phyloP scores from a whole-genome alignment of 1,140 invertebrate genomes.

The Drosophila carrolli region DNA sequence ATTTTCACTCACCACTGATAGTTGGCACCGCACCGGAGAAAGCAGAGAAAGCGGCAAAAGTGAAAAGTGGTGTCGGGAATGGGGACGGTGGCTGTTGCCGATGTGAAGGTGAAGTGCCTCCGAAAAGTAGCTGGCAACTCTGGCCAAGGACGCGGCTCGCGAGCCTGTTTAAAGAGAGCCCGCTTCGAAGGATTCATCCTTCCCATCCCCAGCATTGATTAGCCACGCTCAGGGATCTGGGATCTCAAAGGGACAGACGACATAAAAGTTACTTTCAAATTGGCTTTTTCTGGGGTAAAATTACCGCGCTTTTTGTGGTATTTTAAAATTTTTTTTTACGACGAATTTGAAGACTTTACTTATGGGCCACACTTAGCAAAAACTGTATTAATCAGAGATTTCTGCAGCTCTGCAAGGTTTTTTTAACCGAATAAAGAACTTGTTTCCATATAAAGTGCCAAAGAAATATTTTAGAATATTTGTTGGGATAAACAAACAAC shows the following conservation, averaged over 20 bases:
- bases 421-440: too few species aligned
- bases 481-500: too few species aligned
- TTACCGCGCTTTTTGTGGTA: conserved; percentile 4
- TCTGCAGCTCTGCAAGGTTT: too few species aligned
- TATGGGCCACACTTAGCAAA: too few species aligned
- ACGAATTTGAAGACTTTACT: not conserved
- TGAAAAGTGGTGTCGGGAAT: conserved; percentile 9
- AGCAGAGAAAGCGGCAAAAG: conserved; percentile 23
- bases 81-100: not conserved
- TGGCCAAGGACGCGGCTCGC: conserved; percentile 27
- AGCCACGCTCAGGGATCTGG: conserved; percentile 41
- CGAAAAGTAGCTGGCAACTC: conserved; percentile 51
- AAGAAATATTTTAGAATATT: too few species aligned
- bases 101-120: conserved; percentile 39
- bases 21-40: conserved; percentile 44
- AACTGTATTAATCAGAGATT: too few species aligned
- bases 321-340: conserved; percentile 1
- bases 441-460: too few species aligned
- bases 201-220: conserved; percentile 56
- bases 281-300: not conserved
- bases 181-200: conserved; percentile 6
- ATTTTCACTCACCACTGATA: conserved; percentile 79
- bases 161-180: conserved; percentile 7
- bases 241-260: conserved; percentile 6
- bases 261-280: conserved; percentile 21